These are phyloP conservation scores for Crocidura indochinensis DNA, from an alignment of 2,797 vertebrate genomes.

Conservation along the genomic window DNA sequence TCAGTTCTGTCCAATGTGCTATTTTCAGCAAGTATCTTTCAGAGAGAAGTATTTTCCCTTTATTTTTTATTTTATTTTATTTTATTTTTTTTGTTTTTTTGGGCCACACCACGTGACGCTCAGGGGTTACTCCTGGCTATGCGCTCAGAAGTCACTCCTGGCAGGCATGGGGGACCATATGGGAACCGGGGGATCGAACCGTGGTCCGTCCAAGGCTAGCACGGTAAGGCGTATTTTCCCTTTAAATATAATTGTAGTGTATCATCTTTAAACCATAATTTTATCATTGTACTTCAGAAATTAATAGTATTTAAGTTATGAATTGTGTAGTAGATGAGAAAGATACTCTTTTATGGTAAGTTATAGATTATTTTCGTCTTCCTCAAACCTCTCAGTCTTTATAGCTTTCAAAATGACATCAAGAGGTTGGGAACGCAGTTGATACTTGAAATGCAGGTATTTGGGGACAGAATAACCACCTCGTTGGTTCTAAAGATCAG, in stretches of 20 bases:
- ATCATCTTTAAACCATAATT: not conserved
- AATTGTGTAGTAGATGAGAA: no score
- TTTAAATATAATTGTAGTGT: not conserved
- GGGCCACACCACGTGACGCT: no score
- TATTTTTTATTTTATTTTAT: no score
- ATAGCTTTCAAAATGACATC: conserved; percentile 36
- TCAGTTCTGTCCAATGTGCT: not conserved
- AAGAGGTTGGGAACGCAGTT: not conserved
- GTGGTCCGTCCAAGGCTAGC: no score
- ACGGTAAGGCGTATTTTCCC: no score
- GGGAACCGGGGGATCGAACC: no score
- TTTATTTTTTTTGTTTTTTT: no score
- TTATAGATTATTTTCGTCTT: not conserved
- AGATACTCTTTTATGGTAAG: no score
- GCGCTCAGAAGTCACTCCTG: no score
- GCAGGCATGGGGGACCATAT: no score
- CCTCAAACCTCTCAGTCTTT: not conserved
- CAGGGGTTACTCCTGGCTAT: no score
- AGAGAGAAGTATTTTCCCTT: not conserved
- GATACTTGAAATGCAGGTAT: conserved; percentile 34
- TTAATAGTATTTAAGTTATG: not conserved
- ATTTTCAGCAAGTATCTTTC: not conserved
- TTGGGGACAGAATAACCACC: not conserved
- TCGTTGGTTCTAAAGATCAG: conserved; percentile 70
- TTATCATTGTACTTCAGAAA: not conserved